Evolutionary conservation across 2,113 vertebrate genomes (phyloP).

Genomic region (Hassar affinis): DNA sequence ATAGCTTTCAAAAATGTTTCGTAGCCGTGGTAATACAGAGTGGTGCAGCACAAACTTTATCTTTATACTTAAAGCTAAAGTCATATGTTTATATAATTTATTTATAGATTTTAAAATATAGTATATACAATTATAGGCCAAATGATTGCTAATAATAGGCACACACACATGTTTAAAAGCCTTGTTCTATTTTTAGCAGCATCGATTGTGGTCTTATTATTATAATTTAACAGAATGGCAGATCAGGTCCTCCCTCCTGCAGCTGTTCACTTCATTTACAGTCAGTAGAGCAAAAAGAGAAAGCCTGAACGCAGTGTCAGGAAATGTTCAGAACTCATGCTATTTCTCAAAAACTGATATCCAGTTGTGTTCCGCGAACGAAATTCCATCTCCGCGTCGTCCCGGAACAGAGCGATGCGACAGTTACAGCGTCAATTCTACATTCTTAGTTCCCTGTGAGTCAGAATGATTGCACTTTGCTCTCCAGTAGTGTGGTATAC

Average conservation of each 20-base stretch:
- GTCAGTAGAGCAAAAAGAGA: slow-evolving; percentile 14
- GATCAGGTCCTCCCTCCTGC: slow-evolving; percentile 42
- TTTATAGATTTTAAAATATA: not conserved
- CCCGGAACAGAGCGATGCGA: not conserved
- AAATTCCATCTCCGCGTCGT: not conserved
- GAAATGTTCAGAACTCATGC: not conserved
- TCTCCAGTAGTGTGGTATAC: not conserved
- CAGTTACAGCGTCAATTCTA: not conserved
- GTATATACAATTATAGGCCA: not conserved
- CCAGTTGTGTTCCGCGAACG: not conserved
- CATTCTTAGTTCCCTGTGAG: not conserved
- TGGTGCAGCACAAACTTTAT: slow-evolving; percentile 42
- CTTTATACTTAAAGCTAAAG: slow-evolving; percentile 53
- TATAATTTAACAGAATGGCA: slow-evolving; percentile 62
- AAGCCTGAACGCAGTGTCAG: not conserved
- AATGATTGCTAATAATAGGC: not conserved
- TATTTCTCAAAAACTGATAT: not conserved
- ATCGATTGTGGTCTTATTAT: slow-evolving; percentile 66
- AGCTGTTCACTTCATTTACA: slow-evolving; percentile 61
- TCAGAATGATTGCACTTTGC: not conserved
- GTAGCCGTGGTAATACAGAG: slow-evolving; percentile 54
- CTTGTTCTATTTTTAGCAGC: slow-evolving; percentile 62
- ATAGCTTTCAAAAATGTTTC: slow-evolving; percentile 51
- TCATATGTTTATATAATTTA: too few species aligned
- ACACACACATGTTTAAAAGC: slow-evolving; percentile 37